These are phyloP conservation scores for Myathropa florea DNA, from an alignment of 2,888 invertebrate genomes.

Conservation along the genomic window DNA sequence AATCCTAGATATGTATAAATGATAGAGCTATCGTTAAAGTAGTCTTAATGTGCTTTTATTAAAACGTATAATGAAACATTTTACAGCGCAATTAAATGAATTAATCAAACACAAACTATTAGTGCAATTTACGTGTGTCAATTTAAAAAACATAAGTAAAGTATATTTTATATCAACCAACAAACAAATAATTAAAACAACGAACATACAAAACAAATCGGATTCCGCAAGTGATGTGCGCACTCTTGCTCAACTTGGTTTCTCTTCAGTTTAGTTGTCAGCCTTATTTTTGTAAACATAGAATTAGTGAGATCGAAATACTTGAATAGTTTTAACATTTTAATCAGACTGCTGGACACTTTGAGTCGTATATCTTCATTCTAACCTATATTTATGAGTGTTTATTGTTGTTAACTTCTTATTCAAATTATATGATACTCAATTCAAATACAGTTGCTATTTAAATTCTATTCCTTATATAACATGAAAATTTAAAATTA, in stretches of 20 bases:
- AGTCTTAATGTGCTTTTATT: constrained; percentile 19
- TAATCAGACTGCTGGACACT: background rate
- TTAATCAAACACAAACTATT: constrained; percentile 16
- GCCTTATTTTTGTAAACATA: background rate
- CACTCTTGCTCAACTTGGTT: constrained; percentile 9
- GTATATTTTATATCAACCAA: background rate
- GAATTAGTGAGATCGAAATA: background rate
- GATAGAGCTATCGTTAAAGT: background rate
- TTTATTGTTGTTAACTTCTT: constrained; percentile 6
- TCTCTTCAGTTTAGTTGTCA: background rate
- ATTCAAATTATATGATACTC: constrained; percentile 6
- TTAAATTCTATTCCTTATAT: constrained; percentile 9
- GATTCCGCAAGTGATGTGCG: background rate
- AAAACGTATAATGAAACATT: background rate
- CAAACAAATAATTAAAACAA: constrained; percentile 39
- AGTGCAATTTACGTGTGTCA: constrained; percentile 59
- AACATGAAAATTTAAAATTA: background rate
- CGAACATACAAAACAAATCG: constrained; percentile 21
- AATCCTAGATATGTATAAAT: background rate
- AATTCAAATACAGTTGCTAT: constrained; percentile 1
- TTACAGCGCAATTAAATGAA: background rate
- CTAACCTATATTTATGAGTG: background rate
- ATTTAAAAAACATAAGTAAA: constrained; percentile 27
- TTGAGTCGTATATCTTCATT: background rate
- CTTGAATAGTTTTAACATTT: background rate